Evolutionary conservation across 2,797 vertebrate genomes (phyloP).

Genomic region (Betta splendens): DNA sequence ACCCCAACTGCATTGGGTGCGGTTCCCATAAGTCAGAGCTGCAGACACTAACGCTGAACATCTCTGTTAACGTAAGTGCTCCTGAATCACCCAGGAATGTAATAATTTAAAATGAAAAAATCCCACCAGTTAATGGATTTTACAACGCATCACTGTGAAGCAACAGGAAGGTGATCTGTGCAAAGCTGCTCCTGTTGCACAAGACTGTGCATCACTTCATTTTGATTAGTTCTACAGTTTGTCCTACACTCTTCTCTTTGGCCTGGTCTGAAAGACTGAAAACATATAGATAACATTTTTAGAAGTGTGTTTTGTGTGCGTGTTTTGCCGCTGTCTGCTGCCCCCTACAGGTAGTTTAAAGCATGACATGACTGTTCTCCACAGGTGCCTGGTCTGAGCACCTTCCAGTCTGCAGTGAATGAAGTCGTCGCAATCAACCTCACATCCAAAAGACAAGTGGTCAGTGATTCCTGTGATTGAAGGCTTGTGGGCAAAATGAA

Average conservation of each 20-base stretch:
- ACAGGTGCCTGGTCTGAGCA: constrained; percentile 50
- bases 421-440: constrained; percentile 59
- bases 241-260: neutral
- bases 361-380: constrained; percentile 19
- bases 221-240: too few species aligned
- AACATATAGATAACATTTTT: neutral
- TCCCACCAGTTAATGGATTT: neutral
- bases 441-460: constrained; percentile 54
- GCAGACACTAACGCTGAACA: constrained; percentile 29
- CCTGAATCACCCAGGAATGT: neutral
- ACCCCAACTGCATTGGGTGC: constrained; percentile 17
- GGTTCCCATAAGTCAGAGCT: constrained; percentile 8
- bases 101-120: neutral
- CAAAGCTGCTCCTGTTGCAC: constrained; percentile 24
- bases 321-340: constrained; percentile 40
- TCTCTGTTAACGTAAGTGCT: constrained; percentile 65
- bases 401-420: constrained; percentile 61
- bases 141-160: neutral
- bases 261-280: neutral
- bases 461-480: constrained; percentile 53
- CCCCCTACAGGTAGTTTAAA: constrained; percentile 45
- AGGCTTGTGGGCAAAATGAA: too few species aligned
- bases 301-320: neutral
- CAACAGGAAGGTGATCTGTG: constrained; percentile 31
- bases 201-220: too few species aligned